A percentile compares a stretch with the other conserved stretches of the same genome.
Evolutionary conservation across 2,113 vertebrate species (phyloP).

Genomic region (Myodes glareolus): DNA sequence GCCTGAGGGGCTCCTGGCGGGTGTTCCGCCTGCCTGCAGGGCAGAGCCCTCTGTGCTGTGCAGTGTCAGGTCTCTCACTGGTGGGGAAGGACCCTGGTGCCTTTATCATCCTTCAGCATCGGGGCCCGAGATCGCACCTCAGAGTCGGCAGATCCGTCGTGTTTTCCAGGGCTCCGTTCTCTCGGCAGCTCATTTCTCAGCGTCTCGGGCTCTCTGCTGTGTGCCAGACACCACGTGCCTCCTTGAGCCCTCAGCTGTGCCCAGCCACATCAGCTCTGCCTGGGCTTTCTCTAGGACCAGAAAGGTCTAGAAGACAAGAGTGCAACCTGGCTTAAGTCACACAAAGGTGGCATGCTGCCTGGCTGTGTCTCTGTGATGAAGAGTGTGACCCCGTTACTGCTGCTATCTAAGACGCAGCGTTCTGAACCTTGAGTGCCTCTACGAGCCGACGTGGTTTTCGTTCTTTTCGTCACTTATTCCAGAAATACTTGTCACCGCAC

Average conservation of each 20-base stretch:
- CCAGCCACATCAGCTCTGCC: not conserved
- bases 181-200: not conserved
- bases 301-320: not conserved
- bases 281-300: not conserved
- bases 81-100: not conserved
- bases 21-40: not conserved
- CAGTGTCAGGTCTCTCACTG: not conserved
- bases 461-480: slow-evolving; percentile 19
- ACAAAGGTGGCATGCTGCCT: not conserved
- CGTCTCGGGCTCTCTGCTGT: not conserved
- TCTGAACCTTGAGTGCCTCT: slow-evolving; percentile 31
- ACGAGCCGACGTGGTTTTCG: not conserved
- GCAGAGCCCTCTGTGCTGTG: not conserved
- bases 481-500: not conserved
- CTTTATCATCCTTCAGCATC: not conserved
- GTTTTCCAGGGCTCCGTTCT: not conserved
- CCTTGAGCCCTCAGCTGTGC: not conserved
- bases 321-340: not conserved
- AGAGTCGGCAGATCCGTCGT: not conserved
- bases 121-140: not conserved
- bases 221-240: not conserved
- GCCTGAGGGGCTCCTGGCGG: not conserved
- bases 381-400: not conserved
- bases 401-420: not conserved
- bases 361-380: not conserved